A percentile compares a stretch with the other conserved stretches of the same genome.
These are phyloP conservation scores for Clusia tigrina DNA, from an alignment of 2,888 invertebrate genomes.

Conservation along the genomic window DNA sequence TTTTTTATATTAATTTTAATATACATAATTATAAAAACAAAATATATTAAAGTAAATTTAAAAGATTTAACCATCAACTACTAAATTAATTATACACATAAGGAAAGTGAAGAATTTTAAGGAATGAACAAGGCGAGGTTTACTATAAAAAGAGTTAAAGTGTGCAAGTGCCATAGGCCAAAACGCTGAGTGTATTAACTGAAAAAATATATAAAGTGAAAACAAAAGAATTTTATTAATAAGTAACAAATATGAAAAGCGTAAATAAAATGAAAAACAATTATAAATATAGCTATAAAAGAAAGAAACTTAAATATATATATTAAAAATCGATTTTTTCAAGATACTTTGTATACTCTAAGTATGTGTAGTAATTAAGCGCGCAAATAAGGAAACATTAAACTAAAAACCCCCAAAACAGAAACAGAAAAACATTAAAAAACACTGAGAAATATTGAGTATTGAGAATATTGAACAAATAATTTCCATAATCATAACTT, in stretches of 20 bases:
- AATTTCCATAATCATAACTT: not conserved
- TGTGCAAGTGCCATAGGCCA: conserved; percentile 29
- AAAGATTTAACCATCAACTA: conserved; percentile 21
- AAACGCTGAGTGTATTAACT: not conserved
- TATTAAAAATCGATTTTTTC: conserved; percentile 18
- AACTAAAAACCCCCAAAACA: not conserved
- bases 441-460: not conserved
- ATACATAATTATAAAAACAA: not conserved
- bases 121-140: conserved; percentile 33
- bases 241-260: not conserved
- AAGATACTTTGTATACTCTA: conserved; percentile 8
- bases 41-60: not conserved
- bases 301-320: conserved; percentile 36
- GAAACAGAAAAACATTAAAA: not conserved
- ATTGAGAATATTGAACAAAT: not conserved
- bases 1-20: conserved; percentile 11
- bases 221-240: too few relatives aligned
- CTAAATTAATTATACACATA: conserved; percentile 32
- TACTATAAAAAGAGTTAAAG: conserved; percentile 8
- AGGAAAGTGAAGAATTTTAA: conserved; percentile 50
- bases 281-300: conserved; percentile 21
- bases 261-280: not conserved
- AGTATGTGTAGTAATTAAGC: conserved; percentile 16
- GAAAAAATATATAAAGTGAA: not conserved
- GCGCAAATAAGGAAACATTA: not conserved